phyloP scores from a whole-genome alignment of 92 coral and sea anemone species.

The Phenganax subtilis region DNA sequence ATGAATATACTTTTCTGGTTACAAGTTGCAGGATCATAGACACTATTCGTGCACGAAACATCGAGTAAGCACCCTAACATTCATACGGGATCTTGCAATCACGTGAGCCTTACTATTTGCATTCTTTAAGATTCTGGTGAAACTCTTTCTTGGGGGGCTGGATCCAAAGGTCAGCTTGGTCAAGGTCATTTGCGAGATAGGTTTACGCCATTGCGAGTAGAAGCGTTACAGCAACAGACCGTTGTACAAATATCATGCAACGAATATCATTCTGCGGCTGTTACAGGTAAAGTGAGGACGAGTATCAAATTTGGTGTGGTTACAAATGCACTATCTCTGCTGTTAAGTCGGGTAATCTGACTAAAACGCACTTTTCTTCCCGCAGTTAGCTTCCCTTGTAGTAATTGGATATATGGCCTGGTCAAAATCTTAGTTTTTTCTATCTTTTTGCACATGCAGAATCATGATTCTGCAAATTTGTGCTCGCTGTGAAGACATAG shows the following conservation, averaged over 20 bases:
- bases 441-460: neutral
- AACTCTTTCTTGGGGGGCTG: constrained; percentile 91
- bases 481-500: too few species aligned
- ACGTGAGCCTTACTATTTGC: neutral
- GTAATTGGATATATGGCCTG: too few species aligned
- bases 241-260: constrained; percentile 70
- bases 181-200: constrained; percentile 93
- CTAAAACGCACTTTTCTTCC: too few species aligned
- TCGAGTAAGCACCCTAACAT: too few species aligned
- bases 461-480: too few species aligned
- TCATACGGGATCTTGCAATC: neutral
- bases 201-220: constrained; percentile 76
- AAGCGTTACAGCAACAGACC: constrained; percentile 59
- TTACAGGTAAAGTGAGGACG: constrained; percentile 62
- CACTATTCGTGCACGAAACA: too few species aligned
- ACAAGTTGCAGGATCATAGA: too few species aligned
- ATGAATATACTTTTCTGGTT: too few species aligned
- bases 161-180: constrained; percentile 94
- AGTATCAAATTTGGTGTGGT: neutral
- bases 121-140: constrained; percentile 63
- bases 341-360: too few species aligned
- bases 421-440: neutral
- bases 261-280: constrained; percentile 89
- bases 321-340: neutral
- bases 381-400: too few species aligned